Conservation (phyloP, 37 sponge, comb jelly and placozoan species). For the Axinella damicornis region DNA sequence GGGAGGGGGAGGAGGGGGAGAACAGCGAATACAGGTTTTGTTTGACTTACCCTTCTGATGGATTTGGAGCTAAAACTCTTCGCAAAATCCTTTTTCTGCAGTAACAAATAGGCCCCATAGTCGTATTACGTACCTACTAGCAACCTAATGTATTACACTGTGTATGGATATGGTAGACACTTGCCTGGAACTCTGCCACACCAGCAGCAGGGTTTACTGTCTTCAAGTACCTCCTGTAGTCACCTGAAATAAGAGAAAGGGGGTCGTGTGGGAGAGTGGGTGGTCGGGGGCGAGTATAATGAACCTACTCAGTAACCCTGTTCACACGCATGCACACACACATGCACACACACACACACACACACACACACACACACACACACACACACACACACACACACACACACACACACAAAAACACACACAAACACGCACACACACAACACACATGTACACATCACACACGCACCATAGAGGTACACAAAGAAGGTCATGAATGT, state of each 20-base stretch:
- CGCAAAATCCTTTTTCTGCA: slow-evolving; percentile 31
- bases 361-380: slow-evolving; percentile 44
- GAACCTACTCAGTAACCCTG: too few relatives aligned
- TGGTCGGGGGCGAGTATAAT: too few relatives aligned
- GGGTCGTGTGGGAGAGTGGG: too few relatives aligned
- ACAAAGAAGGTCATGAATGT: slow-evolving; percentile 74
- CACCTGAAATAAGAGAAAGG: not conserved
- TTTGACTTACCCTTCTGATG: slow-evolving; percentile 49
- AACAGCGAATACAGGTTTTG: too few relatives aligned
- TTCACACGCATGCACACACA: slow-evolving; percentile 29
- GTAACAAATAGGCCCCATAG: not conserved
- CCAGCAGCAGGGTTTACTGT: slow-evolving; percentile 2
- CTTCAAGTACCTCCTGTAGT: slow-evolving; percentile 3
- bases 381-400: slow-evolving; percentile 36
- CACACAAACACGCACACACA: slow-evolving; percentile 34
- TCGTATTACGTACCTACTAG: slow-evolving; percentile 9
- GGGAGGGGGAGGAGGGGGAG: too few relatives aligned
- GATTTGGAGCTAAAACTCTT: slow-evolving; percentile 68
- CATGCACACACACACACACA: slow-evolving; percentile 29
- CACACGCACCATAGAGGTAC: slow-evolving; percentile 67
- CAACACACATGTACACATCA: too few relatives aligned
- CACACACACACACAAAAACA: slow-evolving; percentile 31
- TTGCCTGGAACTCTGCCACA: slow-evolving; percentile 19
- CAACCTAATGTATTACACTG: not conserved
- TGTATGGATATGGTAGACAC: too few relatives aligned